Conservation (phyloP, 2,113 vertebrate species). For the Burhinus oedicnemus region DNA sequence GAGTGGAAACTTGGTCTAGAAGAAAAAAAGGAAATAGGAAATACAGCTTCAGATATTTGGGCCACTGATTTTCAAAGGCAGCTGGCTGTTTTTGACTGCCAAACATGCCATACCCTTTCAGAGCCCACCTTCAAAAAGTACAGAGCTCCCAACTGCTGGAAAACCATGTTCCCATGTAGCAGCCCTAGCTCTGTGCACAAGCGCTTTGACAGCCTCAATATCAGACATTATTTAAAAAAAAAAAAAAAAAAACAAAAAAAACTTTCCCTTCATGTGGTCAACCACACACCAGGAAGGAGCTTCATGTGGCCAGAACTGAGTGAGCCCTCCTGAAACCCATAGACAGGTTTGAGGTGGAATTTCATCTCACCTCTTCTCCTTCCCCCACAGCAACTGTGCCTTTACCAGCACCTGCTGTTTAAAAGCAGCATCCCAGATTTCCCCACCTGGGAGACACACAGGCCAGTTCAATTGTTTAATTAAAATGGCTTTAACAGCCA, state of each 20-base stretch:
- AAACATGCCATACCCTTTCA: background rate
- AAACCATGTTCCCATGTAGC: background rate
- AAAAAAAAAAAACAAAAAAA: background rate
- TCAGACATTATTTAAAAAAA: background rate
- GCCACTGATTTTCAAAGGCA: background rate
- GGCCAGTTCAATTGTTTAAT: background rate
- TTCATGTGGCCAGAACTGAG: background rate
- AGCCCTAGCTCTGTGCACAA: background rate
- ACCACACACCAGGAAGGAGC: background rate
- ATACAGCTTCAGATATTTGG: background rate
- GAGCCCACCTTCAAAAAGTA: background rate
- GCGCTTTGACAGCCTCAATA: background rate
- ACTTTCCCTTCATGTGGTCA: background rate
- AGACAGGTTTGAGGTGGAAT: accelerated
- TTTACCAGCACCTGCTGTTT: background rate
- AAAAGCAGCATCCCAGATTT: background rate
- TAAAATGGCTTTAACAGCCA: background rate
- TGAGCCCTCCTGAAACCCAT: background rate
- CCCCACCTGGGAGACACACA: background rate
- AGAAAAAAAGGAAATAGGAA: background rate
- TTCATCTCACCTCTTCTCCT: background rate
- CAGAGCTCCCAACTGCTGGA: background rate
- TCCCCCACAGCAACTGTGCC: accelerated
- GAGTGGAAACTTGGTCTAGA: background rate
- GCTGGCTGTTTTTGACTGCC: background rate